These are phyloP conservation scores for Goniozus legneri DNA, from an alignment of 1,140 invertebrate species.

Conservation along the genomic window DNA sequence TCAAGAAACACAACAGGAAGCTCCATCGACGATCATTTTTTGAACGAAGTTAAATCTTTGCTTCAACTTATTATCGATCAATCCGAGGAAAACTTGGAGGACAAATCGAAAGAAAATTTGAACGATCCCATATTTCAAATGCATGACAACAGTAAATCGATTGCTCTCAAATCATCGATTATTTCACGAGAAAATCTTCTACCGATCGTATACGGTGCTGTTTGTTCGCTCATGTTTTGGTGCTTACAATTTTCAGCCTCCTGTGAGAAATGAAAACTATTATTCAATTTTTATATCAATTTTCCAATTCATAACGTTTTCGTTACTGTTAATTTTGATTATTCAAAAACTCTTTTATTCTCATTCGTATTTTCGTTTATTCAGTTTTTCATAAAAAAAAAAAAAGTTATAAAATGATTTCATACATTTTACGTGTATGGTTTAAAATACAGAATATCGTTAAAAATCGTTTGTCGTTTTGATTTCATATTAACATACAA, in stretches of 20 bases:
- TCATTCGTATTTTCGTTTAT: slow-evolving; percentile 1
- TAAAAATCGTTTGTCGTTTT: too few species aligned
- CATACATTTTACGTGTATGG: too few species aligned
- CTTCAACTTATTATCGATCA: not conserved
- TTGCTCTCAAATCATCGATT: not conserved
- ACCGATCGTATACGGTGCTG: slow-evolving; percentile 23
- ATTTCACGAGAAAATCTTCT: slow-evolving; percentile 21
- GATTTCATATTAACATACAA: too few species aligned
- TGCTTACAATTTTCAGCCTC: slow-evolving; percentile 28
- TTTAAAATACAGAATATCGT: too few species aligned
- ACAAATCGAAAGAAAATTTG: too few species aligned
- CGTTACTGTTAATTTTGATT: not conserved
- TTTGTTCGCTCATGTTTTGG: slow-evolving; percentile 34
- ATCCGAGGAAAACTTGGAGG: not conserved
- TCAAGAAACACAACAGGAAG: not conserved
- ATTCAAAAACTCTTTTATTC: slow-evolving; percentile 10
- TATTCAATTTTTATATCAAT: too few species aligned
- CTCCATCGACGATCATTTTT: not conserved
- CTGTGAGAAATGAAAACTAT: too few species aligned
- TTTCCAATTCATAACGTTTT: too few species aligned
- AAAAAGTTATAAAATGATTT: slow-evolving; percentile 1
- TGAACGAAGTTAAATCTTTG: not conserved
- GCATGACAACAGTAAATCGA: slow-evolving; percentile 5
- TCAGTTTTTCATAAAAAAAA: not conserved
- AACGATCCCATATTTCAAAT: too few species aligned